Evolutionary conservation across 2,113 vertebrate genomes (phyloP).

Genomic region (Pachyramphus minor): DNA sequence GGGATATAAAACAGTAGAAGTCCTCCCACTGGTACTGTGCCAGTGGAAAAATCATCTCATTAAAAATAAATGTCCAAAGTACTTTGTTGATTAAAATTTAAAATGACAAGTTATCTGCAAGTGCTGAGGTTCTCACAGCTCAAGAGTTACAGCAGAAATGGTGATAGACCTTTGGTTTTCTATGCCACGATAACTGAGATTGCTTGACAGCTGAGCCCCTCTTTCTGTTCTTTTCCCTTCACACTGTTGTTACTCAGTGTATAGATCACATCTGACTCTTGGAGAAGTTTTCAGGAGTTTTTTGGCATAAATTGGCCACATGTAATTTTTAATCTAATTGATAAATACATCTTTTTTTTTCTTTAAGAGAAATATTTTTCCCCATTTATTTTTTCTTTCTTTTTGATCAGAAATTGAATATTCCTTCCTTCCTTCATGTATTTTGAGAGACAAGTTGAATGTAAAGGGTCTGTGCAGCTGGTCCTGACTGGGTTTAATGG

Average conservation of each 20-base stretch:
- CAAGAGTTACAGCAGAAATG: background rate
- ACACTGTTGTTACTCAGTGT: background rate
- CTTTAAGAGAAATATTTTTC: background rate
- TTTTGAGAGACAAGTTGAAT: background rate
- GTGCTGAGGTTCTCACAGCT: background rate
- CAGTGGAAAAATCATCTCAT: background rate
- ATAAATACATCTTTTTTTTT: background rate
- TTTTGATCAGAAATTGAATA: background rate
- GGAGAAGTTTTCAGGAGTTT: background rate
- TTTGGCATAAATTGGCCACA: fast-evolving
- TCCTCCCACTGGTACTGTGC: background rate
- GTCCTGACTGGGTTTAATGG: background rate
- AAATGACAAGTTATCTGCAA: background rate
- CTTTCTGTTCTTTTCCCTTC: background rate
- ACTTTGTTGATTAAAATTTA: background rate
- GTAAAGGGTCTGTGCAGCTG: background rate
- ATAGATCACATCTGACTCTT: background rate
- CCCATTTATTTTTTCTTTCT: background rate
- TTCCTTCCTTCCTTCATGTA: background rate
- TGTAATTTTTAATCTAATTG: background rate
- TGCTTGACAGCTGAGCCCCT: background rate
- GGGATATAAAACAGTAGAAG: background rate
- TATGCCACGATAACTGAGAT: background rate
- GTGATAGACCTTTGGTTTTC: background rate
- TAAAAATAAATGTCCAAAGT: background rate